Base-by-base conservation (phyloP, 2,888 invertebrate species). In the Rambutsinella grinnellia region DNA sequence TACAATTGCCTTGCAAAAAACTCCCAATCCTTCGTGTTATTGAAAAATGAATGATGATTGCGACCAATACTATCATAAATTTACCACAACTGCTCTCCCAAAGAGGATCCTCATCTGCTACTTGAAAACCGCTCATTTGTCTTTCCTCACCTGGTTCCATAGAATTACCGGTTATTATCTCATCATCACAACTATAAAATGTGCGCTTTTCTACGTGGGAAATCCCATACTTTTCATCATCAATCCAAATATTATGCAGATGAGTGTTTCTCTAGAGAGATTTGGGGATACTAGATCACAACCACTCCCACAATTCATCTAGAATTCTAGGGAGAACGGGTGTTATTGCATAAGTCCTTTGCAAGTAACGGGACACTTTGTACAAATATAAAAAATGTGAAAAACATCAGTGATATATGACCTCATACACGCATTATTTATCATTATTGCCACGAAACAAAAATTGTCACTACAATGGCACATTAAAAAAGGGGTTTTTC, bases 141-240 rank as follows among this genome's bases (percentile, higher is more conserved):
- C n/a, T 56, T 44, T 54, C 65, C 54, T 36, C 65, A 65, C 65
- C 65, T 65, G 65, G 65, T 65, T 15, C 54, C 54, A n/a, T 36
- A 21, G 65, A 65, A 51, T 65, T 44, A 54, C 54, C 17, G 65
- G 65, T 65, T 65, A 65, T 63, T 36, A 65, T 65, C 65, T 51
- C 65, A 65, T 65, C 53, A 65, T 54, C 53, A 44, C 44, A 54
- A 44, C 51, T 54, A 56, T 65, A 53, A 54, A 51, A 65, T 23
- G 36, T 27, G 24, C 24, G n/a, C n/a, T n/a, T n/a, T n/a, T n/a
- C n/a, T 27, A 53, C 63, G 15, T 24, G 54, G 54, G n/a, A 54
- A 54, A 54, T 24, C 56, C 27, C 47, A 47, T 47, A 2, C 13
- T 23, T 21, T 10, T 17, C 21, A 49, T n/a, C 6, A 24, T 24